phyloP scores from a whole-genome alignment of 2,888 invertebrate genomes.

The Trichopoda pennipes region DNA sequence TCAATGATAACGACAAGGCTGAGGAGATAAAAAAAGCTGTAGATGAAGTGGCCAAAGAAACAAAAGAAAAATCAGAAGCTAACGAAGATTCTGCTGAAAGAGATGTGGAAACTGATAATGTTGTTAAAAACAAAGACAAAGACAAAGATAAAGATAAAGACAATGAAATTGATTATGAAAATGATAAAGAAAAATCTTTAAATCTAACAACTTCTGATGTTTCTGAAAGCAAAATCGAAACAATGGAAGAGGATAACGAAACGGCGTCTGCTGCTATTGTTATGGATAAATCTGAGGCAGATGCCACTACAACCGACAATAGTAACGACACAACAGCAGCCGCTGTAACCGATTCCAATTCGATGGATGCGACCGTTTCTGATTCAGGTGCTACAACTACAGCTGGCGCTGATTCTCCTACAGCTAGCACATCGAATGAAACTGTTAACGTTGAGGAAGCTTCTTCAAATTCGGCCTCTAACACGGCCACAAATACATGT shows the following conservation, averaged over 20 bases:
- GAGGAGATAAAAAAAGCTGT: conserved; percentile 57
- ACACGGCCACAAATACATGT: conserved; percentile 75
- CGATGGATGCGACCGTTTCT: conserved; percentile 69
- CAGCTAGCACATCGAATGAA: conserved; percentile 71
- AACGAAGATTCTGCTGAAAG: conserved; percentile 43
- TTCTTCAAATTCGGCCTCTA: conserved; percentile 68
- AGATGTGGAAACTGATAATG: conserved; percentile 34
- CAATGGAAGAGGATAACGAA: conserved; percentile 56
- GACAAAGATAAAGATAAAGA: conserved; percentile 24
- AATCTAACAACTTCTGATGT: conserved; percentile 59
- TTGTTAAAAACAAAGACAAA: conserved; percentile 38
- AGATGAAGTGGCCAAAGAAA: conserved; percentile 64
- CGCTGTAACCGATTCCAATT: conserved; percentile 71
- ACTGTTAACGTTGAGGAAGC: conserved; percentile 70
- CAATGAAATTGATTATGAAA: conserved; percentile 43
- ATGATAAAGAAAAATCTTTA: conserved; percentile 39
- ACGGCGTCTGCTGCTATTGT: conserved; percentile 27
- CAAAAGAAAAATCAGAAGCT: conserved; percentile 68
- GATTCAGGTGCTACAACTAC: conserved; percentile 62
- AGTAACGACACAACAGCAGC: conserved; percentile 67
- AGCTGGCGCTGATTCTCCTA: conserved; percentile 72
- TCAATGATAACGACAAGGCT: conserved; percentile 64
- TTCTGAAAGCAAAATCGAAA: conserved; percentile 63
- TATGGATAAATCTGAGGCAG: conserved; percentile 58
- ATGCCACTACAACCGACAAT: conserved; percentile 59